A percentile compares a stretch with the other conserved stretches of the same genome.
These are phyloP conservation scores for Oncorhynchus tshawytscha DNA, from an alignment of 2,113 vertebrate species.

Conservation along the genomic window DNA sequence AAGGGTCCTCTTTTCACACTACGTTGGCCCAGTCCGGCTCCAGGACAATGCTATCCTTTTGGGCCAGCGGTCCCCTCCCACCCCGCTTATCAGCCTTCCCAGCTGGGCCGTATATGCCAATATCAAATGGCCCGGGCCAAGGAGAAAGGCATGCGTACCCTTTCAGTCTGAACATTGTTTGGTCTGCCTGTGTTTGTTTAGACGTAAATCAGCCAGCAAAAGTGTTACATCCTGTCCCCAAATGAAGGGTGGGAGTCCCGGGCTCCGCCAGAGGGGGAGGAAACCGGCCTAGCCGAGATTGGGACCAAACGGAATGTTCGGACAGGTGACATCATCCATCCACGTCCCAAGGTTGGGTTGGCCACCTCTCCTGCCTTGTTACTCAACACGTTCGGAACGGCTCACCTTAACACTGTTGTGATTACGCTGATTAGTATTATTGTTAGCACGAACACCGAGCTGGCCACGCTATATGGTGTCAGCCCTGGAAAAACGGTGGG, in stretches of 20 bases:
- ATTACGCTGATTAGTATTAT: constrained; percentile 37
- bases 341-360: constrained; percentile 40
- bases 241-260: constrained; percentile 70
- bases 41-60: constrained; percentile 42
- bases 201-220: constrained; percentile 88
- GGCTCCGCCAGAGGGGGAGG: constrained; percentile 68
- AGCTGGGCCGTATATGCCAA: constrained; percentile 74
- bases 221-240: constrained; percentile 90
- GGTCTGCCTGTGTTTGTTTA: constrained; percentile 86
- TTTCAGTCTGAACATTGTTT: constrained; percentile 86
- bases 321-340: constrained; percentile 70
- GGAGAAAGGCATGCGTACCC: constrained; percentile 77
- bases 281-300: constrained; percentile 77
- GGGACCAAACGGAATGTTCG: constrained; percentile 71
- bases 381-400: constrained; percentile 36
- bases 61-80: constrained; percentile 36
- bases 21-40: constrained; percentile 9
- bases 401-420: constrained; percentile 17
- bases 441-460: constrained; percentile 10
- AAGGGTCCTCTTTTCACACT: not conserved
- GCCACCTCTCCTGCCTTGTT: constrained; percentile 55
- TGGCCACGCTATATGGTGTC: not conserved
- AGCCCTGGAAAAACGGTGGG: not conserved
- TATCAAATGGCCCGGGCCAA: constrained; percentile 70
- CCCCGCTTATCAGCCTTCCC: constrained; percentile 70